These are phyloP conservation scores for Agapetus fuscipes DNA, from an alignment of 2,888 invertebrate species.

Conservation along the genomic window DNA sequence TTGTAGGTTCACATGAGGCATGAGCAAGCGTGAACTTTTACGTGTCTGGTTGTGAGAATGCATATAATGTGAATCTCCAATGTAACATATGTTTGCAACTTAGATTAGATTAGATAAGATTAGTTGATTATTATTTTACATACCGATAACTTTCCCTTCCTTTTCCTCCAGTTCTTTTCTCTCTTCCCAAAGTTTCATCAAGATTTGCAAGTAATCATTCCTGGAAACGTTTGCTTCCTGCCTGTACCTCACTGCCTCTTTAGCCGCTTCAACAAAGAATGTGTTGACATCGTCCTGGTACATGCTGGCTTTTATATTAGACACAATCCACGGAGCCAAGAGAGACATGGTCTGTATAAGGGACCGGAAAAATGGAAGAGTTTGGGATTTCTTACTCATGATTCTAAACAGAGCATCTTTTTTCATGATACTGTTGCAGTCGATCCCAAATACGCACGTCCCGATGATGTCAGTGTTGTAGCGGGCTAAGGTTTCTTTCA, in stretches of 20 bases:
- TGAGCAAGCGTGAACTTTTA: too few relatives aligned
- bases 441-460: slow-evolving; percentile 39
- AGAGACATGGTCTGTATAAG: slow-evolving; percentile 18
- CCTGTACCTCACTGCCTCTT: slow-evolving; percentile 13
- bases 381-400: slow-evolving; percentile 24
- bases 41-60: too few relatives aligned
- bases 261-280: slow-evolving; percentile 16
- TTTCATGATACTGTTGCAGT: slow-evolving; percentile 33
- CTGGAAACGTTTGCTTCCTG: slow-evolving; percentile 7
- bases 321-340: slow-evolving; percentile 19
- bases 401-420: slow-evolving; percentile 29
- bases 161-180: slow-evolving; percentile 8
- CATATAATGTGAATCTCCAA: too few relatives aligned
- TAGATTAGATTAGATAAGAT: too few relatives aligned
- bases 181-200: slow-evolving; percentile 18
- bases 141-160: slow-evolving; percentile 11
- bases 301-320: slow-evolving; percentile 15
- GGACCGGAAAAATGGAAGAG: slow-evolving; percentile 14
- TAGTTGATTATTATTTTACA: too few relatives aligned
- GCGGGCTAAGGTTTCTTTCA: slow-evolving; percentile 33
- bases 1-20: too few relatives aligned
- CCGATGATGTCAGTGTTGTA: slow-evolving; percentile 43
- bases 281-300: slow-evolving; percentile 20
- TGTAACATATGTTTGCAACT: too few relatives aligned
- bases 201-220: slow-evolving; percentile 18